Evolutionary conservation across 2,888 invertebrate species (phyloP).

Genomic region (Drosophila colorata): DNA sequence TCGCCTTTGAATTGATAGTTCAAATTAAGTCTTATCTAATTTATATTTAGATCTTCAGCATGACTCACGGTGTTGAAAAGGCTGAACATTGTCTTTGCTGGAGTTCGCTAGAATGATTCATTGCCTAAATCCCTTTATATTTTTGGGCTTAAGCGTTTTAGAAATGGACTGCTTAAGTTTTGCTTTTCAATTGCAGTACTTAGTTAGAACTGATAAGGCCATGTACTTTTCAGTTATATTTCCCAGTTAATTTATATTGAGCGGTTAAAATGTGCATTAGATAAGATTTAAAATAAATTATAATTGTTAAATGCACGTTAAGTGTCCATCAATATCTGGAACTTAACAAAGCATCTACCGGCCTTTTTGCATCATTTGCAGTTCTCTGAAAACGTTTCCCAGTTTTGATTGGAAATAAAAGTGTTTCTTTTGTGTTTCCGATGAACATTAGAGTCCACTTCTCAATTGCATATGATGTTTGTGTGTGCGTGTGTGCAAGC

Average conservation of each 20-base stretch:
- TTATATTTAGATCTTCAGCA: not conserved
- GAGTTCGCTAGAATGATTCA: slow-evolving; percentile 3
- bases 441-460: slow-evolving; percentile 1
- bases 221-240: not conserved
- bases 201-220: not conserved
- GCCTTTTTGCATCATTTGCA: too few relatives aligned
- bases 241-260: too few relatives aligned
- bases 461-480: not conserved
- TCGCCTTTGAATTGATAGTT: not conserved
- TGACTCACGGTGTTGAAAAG: slow-evolving; percentile 7
- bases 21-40: not conserved
- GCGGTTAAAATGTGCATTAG: too few relatives aligned
- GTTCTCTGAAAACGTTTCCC: not conserved
- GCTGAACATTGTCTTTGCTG: not conserved
- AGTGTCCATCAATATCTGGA: too few relatives aligned
- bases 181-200: not conserved
- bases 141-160: not conserved
- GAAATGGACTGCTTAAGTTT: not conserved
- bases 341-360: too few relatives aligned
- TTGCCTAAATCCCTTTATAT: not conserved
- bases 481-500: not conserved
- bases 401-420: not conserved
- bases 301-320: too few relatives aligned
- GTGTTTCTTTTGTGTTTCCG: slow-evolving; percentile 1
- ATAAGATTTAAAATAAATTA: too few relatives aligned